These are phyloP conservation scores for Cyrtorhinus lividipennis DNA, from an alignment of 1,140 invertebrate genomes.

Conservation along the genomic window DNA sequence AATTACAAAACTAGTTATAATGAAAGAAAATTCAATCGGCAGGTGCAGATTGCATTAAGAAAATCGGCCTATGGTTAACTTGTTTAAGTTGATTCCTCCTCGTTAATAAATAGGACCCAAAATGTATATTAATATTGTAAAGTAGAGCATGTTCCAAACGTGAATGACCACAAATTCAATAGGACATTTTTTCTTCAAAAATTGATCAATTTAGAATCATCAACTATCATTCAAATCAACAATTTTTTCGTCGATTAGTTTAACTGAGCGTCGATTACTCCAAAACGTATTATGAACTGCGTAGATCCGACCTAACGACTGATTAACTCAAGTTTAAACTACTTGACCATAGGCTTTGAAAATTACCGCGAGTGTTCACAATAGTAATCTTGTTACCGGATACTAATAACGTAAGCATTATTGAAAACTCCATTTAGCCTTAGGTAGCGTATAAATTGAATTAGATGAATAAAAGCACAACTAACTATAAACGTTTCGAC, in stretches of 20 bases:
- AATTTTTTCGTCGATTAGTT: too few relatives aligned
- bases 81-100: constrained; percentile 16
- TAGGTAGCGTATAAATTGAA: background rate
- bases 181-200: too few relatives aligned
- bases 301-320: too few relatives aligned
- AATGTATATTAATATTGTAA: too few relatives aligned
- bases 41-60: constrained; percentile 18
- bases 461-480: background rate
- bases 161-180: too few relatives aligned
- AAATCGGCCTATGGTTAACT: constrained; percentile 14
- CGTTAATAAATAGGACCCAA: too few relatives aligned
- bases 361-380: constrained; percentile 17
- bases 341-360: constrained; percentile 16
- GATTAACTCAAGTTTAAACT: constrained; percentile 11
- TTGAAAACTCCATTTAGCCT: constrained; percentile 4
- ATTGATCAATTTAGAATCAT: too few relatives aligned
- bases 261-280: too few relatives aligned
- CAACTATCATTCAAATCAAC: too few relatives aligned
- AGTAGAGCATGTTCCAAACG: too few relatives aligned
- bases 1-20: background rate
- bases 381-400: constrained; percentile 13
- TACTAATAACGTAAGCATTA: background rate
- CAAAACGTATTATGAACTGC: too few relatives aligned
- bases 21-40: constrained; percentile 4
- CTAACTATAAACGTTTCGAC: background rate